A percentile compares a stretch with the other conserved stretches of the same genome.
These are phyloP conservation scores for Poeciliopsis gracilis DNA, from an alignment of 2,797 vertebrate genomes.

Conservation along the genomic window DNA sequence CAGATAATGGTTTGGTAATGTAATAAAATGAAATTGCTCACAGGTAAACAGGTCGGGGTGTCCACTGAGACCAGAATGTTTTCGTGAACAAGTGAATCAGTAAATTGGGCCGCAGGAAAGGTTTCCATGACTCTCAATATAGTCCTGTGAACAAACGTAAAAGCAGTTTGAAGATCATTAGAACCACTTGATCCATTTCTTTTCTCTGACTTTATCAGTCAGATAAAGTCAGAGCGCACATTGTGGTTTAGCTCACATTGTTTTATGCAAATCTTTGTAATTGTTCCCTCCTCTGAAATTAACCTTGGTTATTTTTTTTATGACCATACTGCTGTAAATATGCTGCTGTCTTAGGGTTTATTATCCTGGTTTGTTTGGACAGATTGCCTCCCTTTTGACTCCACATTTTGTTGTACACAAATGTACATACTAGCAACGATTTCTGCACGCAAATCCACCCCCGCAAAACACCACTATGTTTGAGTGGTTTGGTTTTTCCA, in stretches of 20 bases:
- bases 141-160: not conserved
- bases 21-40: not conserved
- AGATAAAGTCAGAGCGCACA: no score
- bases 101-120: conserved; percentile 38
- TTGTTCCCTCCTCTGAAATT: no score
- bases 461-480: not conserved
- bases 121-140: not conserved
- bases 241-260: not conserved
- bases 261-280: not conserved
- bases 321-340: not conserved
- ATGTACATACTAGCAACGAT: not conserved
- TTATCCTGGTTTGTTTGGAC: not conserved
- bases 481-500: not conserved
- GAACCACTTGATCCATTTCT: not conserved
- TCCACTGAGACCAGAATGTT: not conserved
- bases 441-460: not conserved
- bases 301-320: not conserved
- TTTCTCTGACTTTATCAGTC: not conserved
- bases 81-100: conserved; percentile 30
- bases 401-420: not conserved
- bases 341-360: not conserved
- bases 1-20: not conserved
- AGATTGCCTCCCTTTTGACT: not conserved
- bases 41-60: not conserved
- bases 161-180: not conserved